Evolutionary conservation across 2,113 vertebrate species (phyloP).

Genomic region (Corythornis cristatus): DNA sequence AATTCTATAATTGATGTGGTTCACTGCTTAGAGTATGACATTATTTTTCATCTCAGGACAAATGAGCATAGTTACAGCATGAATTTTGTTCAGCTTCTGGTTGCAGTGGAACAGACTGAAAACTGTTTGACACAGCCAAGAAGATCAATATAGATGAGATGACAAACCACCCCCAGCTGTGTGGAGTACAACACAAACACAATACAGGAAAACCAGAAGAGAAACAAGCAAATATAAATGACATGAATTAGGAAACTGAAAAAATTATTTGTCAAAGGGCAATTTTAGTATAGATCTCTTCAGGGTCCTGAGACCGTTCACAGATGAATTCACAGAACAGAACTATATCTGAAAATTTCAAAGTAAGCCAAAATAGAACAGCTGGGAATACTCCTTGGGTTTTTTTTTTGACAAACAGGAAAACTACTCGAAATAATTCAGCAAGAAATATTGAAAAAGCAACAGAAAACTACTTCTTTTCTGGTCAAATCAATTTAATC

Average conservation of each 20-base stretch:
- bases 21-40: not conserved
- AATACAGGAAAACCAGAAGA: not conserved
- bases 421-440: not conserved
- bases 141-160: slow-evolving; percentile 23
- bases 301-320: not conserved
- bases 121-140: not conserved
- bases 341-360: not conserved
- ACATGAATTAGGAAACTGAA: not conserved
- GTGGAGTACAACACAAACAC: not conserved
- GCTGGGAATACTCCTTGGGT: not conserved
- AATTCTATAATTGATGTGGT: not conserved
- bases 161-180: slow-evolving; percentile 40
- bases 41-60: not conserved
- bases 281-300: not conserved
- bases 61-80: not conserved
- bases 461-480: not conserved
- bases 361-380: not conserved
- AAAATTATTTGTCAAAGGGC: not conserved
- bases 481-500: not conserved
- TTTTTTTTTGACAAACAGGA: not conserved
- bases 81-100: not conserved
- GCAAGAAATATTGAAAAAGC: not conserved
- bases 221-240: slow-evolving; percentile 12
- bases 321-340: not conserved
- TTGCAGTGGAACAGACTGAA: not conserved